A percentile compares a stretch with the other conserved stretches of the same genome.
Conservation (phyloP, 2,113 vertebrate genomes). For the Silurus asotus region DNA sequence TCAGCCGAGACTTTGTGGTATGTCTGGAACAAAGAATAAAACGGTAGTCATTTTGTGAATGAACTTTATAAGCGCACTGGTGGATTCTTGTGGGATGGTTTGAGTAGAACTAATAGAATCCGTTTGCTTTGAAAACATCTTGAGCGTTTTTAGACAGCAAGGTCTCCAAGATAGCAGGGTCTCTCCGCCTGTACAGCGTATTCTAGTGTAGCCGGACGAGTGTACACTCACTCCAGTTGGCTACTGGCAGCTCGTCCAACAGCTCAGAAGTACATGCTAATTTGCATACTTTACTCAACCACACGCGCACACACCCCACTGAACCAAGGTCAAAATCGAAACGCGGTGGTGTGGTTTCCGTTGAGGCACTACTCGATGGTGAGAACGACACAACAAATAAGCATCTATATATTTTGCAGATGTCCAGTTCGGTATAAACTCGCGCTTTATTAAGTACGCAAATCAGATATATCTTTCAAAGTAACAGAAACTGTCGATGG, state of each 20-base stretch:
- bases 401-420: neutral
- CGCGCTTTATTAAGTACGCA: neutral
- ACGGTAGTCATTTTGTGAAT: neutral
- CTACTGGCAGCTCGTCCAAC: constrained; percentile 36
- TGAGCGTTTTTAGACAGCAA: neutral
- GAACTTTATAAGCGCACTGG: neutral
- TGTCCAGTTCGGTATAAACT: neutral
- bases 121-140: neutral
- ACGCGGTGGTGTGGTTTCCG: neutral
- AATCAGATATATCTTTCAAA: neutral
- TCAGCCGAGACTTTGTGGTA: no score
- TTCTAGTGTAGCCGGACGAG: neutral
- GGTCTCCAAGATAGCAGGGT: neutral
- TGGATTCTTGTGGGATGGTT: neutral
- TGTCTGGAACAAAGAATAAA: neutral
- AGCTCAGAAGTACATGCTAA: constrained; percentile 47
- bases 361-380: neutral
- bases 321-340: constrained; percentile 36
- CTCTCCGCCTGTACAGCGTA: neutral
- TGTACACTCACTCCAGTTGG: constrained; percentile 31
- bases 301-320: constrained; percentile 34
- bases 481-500: neutral
- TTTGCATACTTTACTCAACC: constrained; percentile 52
- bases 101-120: neutral
- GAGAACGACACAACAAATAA: neutral